Percentiles rank a stretch among this genome's conserved stretches.
Evolutionary conservation across 2,113 vertebrate species (phyloP).

Genomic region (Halcyon malimbica): DNA sequence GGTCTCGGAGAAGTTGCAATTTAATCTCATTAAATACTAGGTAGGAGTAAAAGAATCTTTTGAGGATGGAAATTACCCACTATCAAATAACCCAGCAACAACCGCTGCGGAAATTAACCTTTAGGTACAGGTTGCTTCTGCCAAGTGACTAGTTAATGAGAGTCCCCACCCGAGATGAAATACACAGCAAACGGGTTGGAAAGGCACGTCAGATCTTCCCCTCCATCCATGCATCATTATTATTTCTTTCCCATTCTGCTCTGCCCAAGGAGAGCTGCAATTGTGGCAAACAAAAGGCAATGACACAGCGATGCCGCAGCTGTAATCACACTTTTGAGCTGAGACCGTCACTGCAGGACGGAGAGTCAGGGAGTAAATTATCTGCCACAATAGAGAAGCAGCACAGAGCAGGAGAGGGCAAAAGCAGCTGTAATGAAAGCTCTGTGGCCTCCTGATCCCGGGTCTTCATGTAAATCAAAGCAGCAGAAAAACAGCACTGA

Average conservation of each 20-base stretch:
- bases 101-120: slow-evolving; percentile 56
- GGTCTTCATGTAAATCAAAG: not conserved
- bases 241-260: slow-evolving; percentile 25
- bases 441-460: not conserved
- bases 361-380: slow-evolving; percentile 48
- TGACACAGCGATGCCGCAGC: not conserved
- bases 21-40: slow-evolving; percentile 62
- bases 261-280: slow-evolving; percentile 42
- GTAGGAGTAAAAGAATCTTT: slow-evolving; percentile 55
- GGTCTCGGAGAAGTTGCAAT: slow-evolving; percentile 43
- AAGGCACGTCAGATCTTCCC: slow-evolving; percentile 48
- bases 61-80: slow-evolving; percentile 42
- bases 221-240: slow-evolving; percentile 29
- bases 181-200: slow-evolving; percentile 36
- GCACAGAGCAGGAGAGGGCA: not conserved
- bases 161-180: slow-evolving; percentile 64
- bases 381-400: not conserved
- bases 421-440: not conserved
- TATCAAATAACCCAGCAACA: slow-evolving; percentile 61
- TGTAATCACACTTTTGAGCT: slow-evolving; percentile 45
- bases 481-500: not conserved
- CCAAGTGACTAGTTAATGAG: slow-evolving; percentile 39
- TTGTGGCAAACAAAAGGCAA: slow-evolving; percentile 67
- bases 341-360: not conserved
- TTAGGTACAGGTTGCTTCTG: slow-evolving; percentile 42